A percentile compares a stretch with the other conserved stretches of the same genome.
phyloP scores from a whole-genome alignment of 2,113 vertebrate species.

The Anser cygnoides region DNA sequence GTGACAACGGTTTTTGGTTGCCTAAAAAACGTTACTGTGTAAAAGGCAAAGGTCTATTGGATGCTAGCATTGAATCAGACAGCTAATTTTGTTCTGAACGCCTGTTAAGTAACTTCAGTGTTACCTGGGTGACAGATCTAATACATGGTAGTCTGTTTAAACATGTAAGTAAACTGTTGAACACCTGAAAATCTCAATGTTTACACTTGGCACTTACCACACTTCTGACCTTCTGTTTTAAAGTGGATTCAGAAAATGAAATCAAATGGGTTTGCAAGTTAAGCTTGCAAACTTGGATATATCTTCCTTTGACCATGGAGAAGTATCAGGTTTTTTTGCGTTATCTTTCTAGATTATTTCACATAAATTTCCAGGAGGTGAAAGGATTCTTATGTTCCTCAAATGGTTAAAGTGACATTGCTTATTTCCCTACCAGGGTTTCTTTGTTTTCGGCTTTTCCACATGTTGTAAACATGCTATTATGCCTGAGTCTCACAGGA shows the following conservation, averaged over 20 bases:
- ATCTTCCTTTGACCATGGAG: neutral
- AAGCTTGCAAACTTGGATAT: neutral
- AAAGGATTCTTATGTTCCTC: neutral
- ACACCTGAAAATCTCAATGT: neutral
- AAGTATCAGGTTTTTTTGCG: neutral
- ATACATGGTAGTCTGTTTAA: neutral
- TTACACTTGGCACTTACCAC: neutral
- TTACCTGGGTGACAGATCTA: neutral
- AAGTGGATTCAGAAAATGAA: neutral
- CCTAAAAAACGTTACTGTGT: neutral
- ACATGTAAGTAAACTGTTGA: neutral
- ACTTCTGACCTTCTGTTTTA: neutral
- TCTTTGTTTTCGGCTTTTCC: slow-evolving; percentile 45
- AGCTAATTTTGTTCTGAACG: neutral
- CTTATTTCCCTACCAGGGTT: slow-evolving; percentile 29
- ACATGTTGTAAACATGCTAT: neutral
- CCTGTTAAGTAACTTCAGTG: neutral
- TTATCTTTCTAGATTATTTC: neutral
- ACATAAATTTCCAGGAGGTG: neutral
- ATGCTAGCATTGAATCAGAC: neutral
- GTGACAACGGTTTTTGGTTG: rapidly evolving
- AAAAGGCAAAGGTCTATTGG: neutral
- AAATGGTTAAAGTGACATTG: slow-evolving; percentile 22
- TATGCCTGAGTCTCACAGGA: slow-evolving; percentile 29
- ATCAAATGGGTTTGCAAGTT: neutral